phyloP scores from a whole-genome alignment of 1,140 invertebrate species.

The Drosophila cardini region DNA sequence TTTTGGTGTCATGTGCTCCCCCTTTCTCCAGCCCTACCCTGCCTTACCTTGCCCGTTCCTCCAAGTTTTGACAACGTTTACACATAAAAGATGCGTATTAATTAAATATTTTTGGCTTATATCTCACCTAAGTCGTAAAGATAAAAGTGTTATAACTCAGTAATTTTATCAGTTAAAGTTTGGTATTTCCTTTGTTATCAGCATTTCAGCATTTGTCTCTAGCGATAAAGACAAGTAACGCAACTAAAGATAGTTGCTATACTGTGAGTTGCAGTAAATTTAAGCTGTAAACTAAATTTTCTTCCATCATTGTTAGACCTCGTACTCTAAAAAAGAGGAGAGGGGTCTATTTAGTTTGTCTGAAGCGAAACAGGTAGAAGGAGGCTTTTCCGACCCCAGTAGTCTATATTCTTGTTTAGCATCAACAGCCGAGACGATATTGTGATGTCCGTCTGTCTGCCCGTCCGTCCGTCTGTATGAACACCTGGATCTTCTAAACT shows the following conservation, averaged over 20 bases:
- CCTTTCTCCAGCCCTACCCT: not conserved
- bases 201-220: not conserved
- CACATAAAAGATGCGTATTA: constrained; percentile 39
- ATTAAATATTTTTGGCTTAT: not conserved
- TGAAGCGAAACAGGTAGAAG: too few relatives aligned
- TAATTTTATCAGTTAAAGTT: not conserved
- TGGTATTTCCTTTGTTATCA: not conserved
- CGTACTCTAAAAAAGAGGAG: too few relatives aligned
- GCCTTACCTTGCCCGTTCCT: constrained; percentile 11
- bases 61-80: constrained; percentile 15
- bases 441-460: too few relatives aligned
- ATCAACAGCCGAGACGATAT: too few relatives aligned
- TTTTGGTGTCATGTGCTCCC: constrained; percentile 63
- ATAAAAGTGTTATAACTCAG: not conserved
- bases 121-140: not conserved
- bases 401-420: too few relatives aligned
- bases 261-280: not conserved
- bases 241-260: not conserved
- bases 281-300: not conserved
- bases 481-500: too few relatives aligned
- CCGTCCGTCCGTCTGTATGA: too few relatives aligned
- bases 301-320: too few relatives aligned
- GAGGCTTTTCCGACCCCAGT: too few relatives aligned
- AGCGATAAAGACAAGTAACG: not conserved
- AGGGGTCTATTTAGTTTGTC: too few relatives aligned